A percentile compares a stretch with the other conserved stretches of the same genome.
Evolutionary conservation across 2,113 vertebrate species (phyloP).

Genomic region (Tupaia tana): DNA sequence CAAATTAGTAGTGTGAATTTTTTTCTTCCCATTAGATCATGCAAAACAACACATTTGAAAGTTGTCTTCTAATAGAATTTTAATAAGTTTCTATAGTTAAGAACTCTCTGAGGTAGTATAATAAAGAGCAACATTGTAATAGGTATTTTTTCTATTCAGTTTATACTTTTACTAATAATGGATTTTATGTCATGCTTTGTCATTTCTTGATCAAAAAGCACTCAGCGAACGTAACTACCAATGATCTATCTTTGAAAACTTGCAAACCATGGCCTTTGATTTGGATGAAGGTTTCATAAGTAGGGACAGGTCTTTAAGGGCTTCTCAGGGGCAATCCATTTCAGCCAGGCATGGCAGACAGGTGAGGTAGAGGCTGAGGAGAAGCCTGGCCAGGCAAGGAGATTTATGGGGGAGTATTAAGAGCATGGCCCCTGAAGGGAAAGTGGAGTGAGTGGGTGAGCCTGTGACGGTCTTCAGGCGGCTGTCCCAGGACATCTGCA

Average conservation of each 20-base stretch:
- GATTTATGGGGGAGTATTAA: rapidly evolving
- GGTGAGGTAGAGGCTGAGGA: background rate
- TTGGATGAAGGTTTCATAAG: background rate
- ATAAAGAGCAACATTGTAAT: background rate
- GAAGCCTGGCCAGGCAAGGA: background rate
- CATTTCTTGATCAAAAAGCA: background rate
- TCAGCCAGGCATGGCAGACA: background rate
- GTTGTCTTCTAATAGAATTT: slow-evolving; percentile 43
- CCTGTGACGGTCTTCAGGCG: rapidly evolving
- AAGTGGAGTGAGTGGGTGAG: rapidly evolving
- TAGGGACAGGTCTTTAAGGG: background rate
- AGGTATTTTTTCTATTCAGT: background rate
- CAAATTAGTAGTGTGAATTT: background rate
- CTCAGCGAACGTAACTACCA: background rate
- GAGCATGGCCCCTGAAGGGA: rapidly evolving
- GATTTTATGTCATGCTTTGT: slow-evolving; percentile 8
- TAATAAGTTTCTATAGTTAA: background rate
- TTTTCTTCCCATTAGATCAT: background rate
- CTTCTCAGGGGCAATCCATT: background rate
- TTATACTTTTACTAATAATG: background rate
- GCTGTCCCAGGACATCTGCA: rapidly evolving
- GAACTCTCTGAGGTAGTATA: background rate
- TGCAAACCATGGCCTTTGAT: background rate
- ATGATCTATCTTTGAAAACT: background rate
- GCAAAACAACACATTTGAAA: background rate